These are phyloP conservation scores for Loxodonta africana DNA, from an alignment of 2,113 vertebrate species.

Conservation along the genomic window DNA sequence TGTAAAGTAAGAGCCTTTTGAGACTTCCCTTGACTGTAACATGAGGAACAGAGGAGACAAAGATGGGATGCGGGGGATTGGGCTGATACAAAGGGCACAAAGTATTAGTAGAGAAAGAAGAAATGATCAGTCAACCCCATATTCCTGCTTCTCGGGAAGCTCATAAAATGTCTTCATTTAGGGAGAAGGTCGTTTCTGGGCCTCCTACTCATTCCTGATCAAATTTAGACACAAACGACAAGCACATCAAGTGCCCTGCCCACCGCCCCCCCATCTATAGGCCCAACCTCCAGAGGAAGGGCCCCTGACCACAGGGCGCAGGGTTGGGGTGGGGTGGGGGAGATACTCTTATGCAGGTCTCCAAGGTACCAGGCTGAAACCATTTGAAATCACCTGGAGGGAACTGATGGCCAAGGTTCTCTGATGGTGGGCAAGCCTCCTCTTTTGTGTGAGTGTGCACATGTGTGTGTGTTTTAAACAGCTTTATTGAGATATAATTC, in stretches of 20 bases:
- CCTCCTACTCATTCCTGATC: neutral
- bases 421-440: too few species aligned
- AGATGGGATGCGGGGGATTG: too few species aligned
- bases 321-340: neutral
- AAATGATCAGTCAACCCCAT: neutral
- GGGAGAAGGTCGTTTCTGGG: too few species aligned
- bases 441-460: too few species aligned
- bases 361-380: too few species aligned
- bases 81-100: neutral
- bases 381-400: neutral
- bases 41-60: neutral
- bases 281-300: neutral
- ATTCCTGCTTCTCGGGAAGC: neutral
- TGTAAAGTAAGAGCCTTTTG: neutral
- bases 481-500: too few species aligned
- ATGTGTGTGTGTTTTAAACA: neutral
- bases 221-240: neutral
- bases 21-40: neutral
- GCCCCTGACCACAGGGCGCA: too few species aligned
- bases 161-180: neutral
- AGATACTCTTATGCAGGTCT: neutral
- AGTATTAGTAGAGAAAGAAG: neutral
- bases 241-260: rapidly evolving
- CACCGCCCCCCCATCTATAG: too few species aligned
- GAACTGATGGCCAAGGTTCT: neutral